phyloP scores from a whole-genome alignment of 2,113 vertebrate species.

The Eulemur macaco region DNA sequence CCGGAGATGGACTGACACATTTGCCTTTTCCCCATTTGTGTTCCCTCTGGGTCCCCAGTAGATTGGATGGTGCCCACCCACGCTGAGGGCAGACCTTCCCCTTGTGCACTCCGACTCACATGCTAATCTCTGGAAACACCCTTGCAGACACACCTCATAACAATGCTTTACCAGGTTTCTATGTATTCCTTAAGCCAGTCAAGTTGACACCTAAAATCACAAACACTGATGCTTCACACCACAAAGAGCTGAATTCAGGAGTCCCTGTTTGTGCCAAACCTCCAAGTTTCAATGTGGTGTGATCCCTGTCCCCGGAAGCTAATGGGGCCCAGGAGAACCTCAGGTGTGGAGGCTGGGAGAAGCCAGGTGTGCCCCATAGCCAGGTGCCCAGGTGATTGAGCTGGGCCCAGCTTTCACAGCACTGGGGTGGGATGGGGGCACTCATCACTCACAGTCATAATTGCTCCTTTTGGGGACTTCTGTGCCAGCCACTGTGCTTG shows the following conservation, averaged over 20 bases:
- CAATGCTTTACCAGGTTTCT: background rate
- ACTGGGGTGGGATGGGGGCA: fast-evolving
- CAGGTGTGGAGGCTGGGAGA: background rate
- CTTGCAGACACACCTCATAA: background rate
- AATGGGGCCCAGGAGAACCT: fast-evolving
- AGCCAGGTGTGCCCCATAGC: no score
- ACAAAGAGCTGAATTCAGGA: background rate
- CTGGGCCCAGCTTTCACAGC: background rate
- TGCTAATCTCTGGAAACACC: background rate
- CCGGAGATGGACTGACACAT: background rate
- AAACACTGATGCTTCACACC: no score
- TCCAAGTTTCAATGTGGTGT: fast-evolving
- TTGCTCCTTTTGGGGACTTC: background rate
- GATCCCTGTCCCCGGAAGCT: background rate
- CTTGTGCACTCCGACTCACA: background rate
- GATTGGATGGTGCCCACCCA: background rate
- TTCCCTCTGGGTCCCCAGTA: background rate
- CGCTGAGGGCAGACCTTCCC: background rate
- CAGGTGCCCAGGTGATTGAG: no score
- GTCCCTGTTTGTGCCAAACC: background rate
- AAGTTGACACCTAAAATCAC: background rate
- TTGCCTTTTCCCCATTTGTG: background rate
- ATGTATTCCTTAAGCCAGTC: background rate
- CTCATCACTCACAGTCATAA: background rate
- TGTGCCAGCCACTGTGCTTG: background rate